phyloP scores from a whole-genome alignment of 92 coral and sea anemone genomes.

The Actinernus sp. region DNA sequence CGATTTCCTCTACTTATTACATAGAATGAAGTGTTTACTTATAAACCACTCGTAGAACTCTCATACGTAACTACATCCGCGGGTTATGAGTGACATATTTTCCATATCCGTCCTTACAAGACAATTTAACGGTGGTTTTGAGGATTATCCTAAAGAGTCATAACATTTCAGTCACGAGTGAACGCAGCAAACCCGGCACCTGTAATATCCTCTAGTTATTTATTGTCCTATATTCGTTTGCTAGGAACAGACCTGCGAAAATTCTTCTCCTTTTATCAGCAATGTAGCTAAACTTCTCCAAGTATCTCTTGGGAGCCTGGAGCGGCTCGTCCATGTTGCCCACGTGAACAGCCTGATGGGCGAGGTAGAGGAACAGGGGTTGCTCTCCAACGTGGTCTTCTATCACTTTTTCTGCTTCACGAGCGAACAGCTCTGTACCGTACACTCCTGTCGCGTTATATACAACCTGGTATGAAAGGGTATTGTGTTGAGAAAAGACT shows the following conservation, averaged over 20 bases:
- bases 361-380: constrained; percentile 93
- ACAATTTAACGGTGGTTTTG: no score
- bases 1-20: no score
- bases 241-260: constrained; percentile 97
- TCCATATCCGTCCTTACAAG: no score
- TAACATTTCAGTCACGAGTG: no score
- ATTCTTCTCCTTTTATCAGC: constrained; percentile 78
- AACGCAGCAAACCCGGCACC: no score
- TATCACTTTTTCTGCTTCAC: constrained; percentile 91
- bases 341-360: constrained; percentile 98
- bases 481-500: not conserved
- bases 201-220: no score
- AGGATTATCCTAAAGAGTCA: no score
- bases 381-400: constrained; percentile 63
- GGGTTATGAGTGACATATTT: no score
- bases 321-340: constrained; percentile 94
- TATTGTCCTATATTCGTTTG: no score
- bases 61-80: no score
- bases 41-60: no score
- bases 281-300: constrained; percentile 80
- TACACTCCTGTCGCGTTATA: constrained; percentile 95
- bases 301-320: constrained; percentile 92
- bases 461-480: constrained; percentile 79
- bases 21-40: no score
- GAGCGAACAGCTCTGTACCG: constrained; percentile 91